Base-by-base conservation (phyloP, 2,113 vertebrate species). In the Bungarus multicinctus region DNA sequence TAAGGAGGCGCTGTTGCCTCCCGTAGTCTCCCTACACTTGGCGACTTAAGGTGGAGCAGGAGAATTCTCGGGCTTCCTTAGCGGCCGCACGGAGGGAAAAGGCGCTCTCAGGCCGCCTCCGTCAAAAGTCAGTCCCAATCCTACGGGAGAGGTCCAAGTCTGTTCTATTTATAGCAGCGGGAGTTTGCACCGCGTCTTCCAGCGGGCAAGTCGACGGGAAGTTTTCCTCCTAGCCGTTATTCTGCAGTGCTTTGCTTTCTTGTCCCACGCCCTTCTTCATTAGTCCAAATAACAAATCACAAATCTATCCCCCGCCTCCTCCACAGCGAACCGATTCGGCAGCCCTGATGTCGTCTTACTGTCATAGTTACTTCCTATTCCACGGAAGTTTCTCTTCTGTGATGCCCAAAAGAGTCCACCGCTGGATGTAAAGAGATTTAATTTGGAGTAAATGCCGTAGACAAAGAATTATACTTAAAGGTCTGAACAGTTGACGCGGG, bases 11-110 rank as follows among this genome's bases (percentile, higher is more conserved):
- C 93, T 86, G 90, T 90, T 90, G 92, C 93, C 47, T 85, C 90
- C 93, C 93, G 64, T 74, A 52, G 54, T 69, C 90, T 93, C 87
- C 69, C 87, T 89, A 34, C 69, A 22, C 90, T 89, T 12, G 43
- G 89, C 96, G 94, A 95, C 96, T 97, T 96, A 96, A 96, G 96
- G 97, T 96, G 96, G 96, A 96, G 95, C 96, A 90, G 92, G 58
- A 93, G 95, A 94, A 94, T 95, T 95, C 94, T 91, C 85, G 94
- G 91, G 93, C 74, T 55, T 89, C 43, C 54, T 86, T 30, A 45
- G 91, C 87, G 87, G 87, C 91, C 60, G 92, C 64, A 69, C 88
- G 85, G 14, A 50, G 25, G 30, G 91, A 60, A 85, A 58, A 45
- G 74, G 88, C 92, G 92, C 88, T 89, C 53, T 58, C 69, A 20